Base-by-base conservation (phyloP, 2,888 invertebrate species). In the Andrena trimmerana region DNA sequence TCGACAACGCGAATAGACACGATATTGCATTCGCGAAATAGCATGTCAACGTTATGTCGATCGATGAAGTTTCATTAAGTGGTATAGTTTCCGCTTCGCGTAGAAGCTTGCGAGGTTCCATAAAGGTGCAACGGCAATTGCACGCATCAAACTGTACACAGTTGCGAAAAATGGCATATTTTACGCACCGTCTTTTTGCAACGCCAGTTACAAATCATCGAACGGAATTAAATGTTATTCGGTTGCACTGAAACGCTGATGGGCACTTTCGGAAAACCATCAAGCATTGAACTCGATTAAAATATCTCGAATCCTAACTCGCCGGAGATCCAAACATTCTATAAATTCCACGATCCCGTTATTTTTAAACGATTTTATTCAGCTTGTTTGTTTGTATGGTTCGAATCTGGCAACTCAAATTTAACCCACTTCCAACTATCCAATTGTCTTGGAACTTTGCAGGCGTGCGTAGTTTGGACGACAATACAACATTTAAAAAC, bases 11-110 rank as follows among this genome's bases (percentile, higher is more conserved):
- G 71, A 70, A 54, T 42, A 73, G 80, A 80, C 73, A 54, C 76
- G 82, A 89, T 81, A 88, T 81, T 86, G 88, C 84, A 78, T 80
- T 79, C 77, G 72, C 67, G 76, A 81, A 67, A 84, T 82, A 82
- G 75, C 59, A 78, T 81, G 78, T 86, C 86, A 73, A 68, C 67
- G 78, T 70, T 85, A 81, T 85, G 79, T 83, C 79, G 82, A 84
- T 63, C 79, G 79, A 67, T 83, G 82, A 89, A 88, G 89, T 89
- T 89, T 89, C 83, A 86, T 89, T 80, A 89, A 75, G 75, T 82
- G 79, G 68, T 77, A 81, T 82, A 77, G 78, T 70, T 86, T 86
- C 73, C 60, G 59, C 71, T 57, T 72, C 65, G 62, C 82, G 67
- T 50, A 63, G 70, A 42, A 73, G 75, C 52, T 73, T 57, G 65